phyloP scores from a whole-genome alignment of 2,113 vertebrate genomes.

The Oryzias woworae region DNA sequence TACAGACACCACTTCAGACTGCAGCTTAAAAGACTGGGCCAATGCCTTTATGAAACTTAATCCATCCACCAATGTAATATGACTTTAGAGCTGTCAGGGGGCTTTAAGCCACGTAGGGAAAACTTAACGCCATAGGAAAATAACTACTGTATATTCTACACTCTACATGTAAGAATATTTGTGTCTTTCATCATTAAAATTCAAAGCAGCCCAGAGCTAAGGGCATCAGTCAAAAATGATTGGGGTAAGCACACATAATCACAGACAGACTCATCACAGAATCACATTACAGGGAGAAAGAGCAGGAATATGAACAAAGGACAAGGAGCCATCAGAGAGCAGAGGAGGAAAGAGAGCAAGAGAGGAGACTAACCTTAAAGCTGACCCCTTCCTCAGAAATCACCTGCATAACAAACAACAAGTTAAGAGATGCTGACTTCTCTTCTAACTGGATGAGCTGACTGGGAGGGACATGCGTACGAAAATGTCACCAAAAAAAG shows the following conservation, averaged over 20 bases:
- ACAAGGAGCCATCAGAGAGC: slow-evolving; percentile 17
- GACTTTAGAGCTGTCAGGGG: not conserved
- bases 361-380: slow-evolving; percentile 84
- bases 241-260: slow-evolving; percentile 55
- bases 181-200: slow-evolving; percentile 11
- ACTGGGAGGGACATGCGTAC: slow-evolving; percentile 46
- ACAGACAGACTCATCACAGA: slow-evolving; percentile 70
- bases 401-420: slow-evolving; percentile 84
- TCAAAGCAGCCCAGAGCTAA: slow-evolving; percentile 1
- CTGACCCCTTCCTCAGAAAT: slow-evolving; percentile 86
- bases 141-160: not conserved
- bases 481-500: slow-evolving; percentile 31
- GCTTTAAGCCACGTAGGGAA: slow-evolving; percentile 6
- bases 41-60: not conserved
- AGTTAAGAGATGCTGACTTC: slow-evolving; percentile 73
- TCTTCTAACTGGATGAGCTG: slow-evolving; percentile 55
- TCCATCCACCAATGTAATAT: slow-evolving; percentile 2
- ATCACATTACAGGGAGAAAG: slow-evolving; percentile 59
- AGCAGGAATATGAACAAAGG: slow-evolving; percentile 5
- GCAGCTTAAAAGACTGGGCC: too few species aligned
- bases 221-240: slow-evolving; percentile 38
- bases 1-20: too few species aligned
- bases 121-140: slow-evolving; percentile 14
- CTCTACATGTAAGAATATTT: not conserved
- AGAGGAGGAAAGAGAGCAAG: slow-evolving; percentile 44